Evolutionary conservation across 2,113 vertebrate species (phyloP).

Genomic region (Enhydra lutris): DNA sequence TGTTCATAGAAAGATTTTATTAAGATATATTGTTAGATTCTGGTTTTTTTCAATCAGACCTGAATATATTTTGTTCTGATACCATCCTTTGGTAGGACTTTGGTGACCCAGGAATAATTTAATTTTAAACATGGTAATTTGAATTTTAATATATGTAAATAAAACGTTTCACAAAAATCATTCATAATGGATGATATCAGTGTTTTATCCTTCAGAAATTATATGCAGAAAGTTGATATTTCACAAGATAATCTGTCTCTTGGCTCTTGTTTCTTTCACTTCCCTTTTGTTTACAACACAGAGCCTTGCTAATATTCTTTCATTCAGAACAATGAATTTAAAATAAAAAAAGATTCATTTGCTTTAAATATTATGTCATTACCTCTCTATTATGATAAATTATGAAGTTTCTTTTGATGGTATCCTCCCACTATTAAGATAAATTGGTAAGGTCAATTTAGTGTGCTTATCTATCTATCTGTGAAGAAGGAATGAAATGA

Average conservation of each 20-base stretch:
- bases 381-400: background rate
- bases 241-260: background rate
- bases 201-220: background rate
- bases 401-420: background rate
- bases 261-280: background rate
- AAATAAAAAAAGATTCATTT: background rate
- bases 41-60: background rate
- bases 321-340: background rate
- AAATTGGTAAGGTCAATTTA: background rate
- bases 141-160: background rate
- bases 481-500: background rate
- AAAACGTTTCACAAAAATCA: background rate
- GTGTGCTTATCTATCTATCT: background rate
- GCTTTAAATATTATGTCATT: background rate
- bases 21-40: background rate
- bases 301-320: background rate
- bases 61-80: background rate
- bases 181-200: background rate
- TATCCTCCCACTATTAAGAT: background rate
- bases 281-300: background rate
- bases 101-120: background rate
- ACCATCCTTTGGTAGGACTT: background rate
- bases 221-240: background rate
- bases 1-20: background rate
- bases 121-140: background rate